Conservation (phyloP, 1,140 invertebrate species). For the Pseudomyrmex pallidus region DNA sequence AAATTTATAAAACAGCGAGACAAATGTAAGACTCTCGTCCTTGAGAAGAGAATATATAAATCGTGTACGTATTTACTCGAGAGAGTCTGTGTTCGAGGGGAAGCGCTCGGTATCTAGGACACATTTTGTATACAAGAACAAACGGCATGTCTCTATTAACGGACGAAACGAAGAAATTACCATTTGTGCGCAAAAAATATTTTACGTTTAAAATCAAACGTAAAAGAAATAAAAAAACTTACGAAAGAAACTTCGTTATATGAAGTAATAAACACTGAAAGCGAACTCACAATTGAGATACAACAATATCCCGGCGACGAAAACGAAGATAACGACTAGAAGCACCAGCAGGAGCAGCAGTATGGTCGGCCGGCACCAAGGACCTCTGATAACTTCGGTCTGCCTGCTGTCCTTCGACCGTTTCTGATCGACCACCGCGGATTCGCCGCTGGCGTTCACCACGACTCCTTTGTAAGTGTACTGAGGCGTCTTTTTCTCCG, state of each 20-base stretch:
- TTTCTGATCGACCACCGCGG: conserved; percentile 83
- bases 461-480: conserved; percentile 85
- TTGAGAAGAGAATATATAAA: not conserved
- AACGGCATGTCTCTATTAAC: conserved; percentile 31
- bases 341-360: conserved; percentile 85
- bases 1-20: not conserved
- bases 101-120: not conserved
- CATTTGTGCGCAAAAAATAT: too few relatives aligned
- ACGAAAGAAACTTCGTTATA: not conserved
- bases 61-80: not conserved
- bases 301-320: conserved; percentile 86
- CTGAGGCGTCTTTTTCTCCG: conserved; percentile 82
- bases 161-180: not conserved
- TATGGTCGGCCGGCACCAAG: conserved; percentile 86
- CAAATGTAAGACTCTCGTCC: not conserved
- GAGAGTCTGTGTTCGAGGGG: too few relatives aligned
- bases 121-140: not conserved
- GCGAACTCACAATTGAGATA: conserved; percentile 87
- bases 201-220: not conserved
- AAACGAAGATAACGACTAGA: conserved; percentile 86
- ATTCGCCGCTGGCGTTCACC: conserved; percentile 85
- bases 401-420: conserved; percentile 77
- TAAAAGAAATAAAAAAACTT: not conserved
- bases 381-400: conserved; percentile 77
- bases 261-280: not conserved